Base-by-base conservation (phyloP, 2,888 invertebrate species). In the Patella ulyssiponensis region DNA sequence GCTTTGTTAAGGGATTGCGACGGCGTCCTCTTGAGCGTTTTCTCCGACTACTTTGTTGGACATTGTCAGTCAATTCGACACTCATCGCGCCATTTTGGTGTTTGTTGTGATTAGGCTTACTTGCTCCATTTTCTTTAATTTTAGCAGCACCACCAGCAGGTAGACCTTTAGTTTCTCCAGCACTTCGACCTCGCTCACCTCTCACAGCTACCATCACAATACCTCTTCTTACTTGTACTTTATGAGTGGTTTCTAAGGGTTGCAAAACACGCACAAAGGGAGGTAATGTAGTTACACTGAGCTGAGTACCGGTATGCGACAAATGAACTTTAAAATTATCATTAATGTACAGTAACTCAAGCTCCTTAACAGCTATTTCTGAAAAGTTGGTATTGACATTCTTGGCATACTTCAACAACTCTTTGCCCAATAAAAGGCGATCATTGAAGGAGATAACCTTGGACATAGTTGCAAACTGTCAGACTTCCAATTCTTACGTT, bases 351-450 rank as follows among this genome's bases (percentile, higher is more conserved):
- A 78, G 64, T 4, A 75, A 78, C 54, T 74, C 74, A 17, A 84
- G 54, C 12, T 81, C 75, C 2, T 74, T 73, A 77, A 81, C 82
- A 1, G 33, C 64, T 27, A 80, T 70, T 14, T 83, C 84, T 56
- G 74, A 54, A 20, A 86, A 20, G 7, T 74, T 54, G 20, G 83
- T 79, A 69, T 81, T 77, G 69, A 85, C 80, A 69, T 83, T 83
- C 33, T 78, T 70, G 27, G 83, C 72, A 70, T 79, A 86, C 12
- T 83, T 73, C 2, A 83, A 54, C 73, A 83, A 83, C 64, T 83
- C 83, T 20, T 77, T 54, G 15, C 81, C 83, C 69, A 79, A 69
- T 23, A 56, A 64, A 54, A 74, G 74, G 11, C 71, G 73, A 15
- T 73, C 74, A 33, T 70, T 77, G 70, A 77, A 77, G 14, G 73